Evolutionary conservation across 1,140 invertebrate species (phyloP).

Genomic region (Heliothis virescens): DNA sequence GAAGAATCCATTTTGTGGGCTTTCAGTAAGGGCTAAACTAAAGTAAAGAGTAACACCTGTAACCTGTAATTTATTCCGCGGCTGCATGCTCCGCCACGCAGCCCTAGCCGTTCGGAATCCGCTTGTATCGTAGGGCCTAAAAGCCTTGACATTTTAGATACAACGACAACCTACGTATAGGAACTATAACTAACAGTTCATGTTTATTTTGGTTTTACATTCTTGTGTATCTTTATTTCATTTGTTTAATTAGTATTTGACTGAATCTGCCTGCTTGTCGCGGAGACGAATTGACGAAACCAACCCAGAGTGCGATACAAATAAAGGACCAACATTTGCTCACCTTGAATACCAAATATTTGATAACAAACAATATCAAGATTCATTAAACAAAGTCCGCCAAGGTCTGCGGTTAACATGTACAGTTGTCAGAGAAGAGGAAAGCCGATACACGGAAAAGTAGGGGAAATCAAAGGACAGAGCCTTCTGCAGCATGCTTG

Average conservation of each 20-base stretch:
- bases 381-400: slow-evolving; percentile 19
- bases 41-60: no score
- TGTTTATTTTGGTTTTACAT: not conserved
- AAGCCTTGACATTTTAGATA: slow-evolving; percentile 6
- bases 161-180: not conserved
- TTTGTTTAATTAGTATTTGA: no score
- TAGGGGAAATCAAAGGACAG: slow-evolving; percentile 21
- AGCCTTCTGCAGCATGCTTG: slow-evolving; percentile 18
- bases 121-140: not conserved
- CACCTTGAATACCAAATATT: slow-evolving; percentile 34
- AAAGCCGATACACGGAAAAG: slow-evolving; percentile 27
- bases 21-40: no score
- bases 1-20: not conserved
- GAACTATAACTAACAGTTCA: not conserved
- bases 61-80: no score
- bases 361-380: slow-evolving; percentile 19
- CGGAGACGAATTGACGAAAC: no score
- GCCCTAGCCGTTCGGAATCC: no score
- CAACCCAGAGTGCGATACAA: slow-evolving; percentile 8
- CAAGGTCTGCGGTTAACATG: slow-evolving; percentile 19
- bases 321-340: not conserved
- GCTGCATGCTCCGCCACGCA: no score
- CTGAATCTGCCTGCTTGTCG: no score
- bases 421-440: not conserved
- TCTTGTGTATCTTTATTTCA: no score